Percentiles rank a stretch among this genome's conserved stretches.
Conservation (phyloP, 2,113 vertebrate species). For the Oncorhynchus mykiss region DNA sequence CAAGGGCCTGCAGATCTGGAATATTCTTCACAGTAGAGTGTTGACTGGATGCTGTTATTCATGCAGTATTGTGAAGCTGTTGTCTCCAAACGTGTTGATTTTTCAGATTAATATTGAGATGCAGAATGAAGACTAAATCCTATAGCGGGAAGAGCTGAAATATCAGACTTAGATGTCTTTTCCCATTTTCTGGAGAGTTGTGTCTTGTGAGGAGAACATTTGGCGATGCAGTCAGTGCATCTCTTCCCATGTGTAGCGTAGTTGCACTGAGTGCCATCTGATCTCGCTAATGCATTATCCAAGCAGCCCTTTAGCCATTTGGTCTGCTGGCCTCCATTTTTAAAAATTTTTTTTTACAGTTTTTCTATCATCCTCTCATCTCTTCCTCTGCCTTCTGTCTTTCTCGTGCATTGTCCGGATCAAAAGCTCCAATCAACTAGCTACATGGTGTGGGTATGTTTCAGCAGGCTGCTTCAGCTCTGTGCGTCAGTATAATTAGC, state of each 20-base stretch:
- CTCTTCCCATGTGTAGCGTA: constrained; percentile 64
- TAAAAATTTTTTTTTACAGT: constrained; percentile 36
- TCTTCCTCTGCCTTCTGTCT: constrained; percentile 33
- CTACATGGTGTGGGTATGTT: constrained; percentile 26
- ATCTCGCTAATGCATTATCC: constrained; percentile 73
- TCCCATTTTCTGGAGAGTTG: constrained; percentile 27
- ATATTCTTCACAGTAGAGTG: constrained; percentile 1
- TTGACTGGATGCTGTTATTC: neutral
- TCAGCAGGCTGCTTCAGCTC: constrained; percentile 18
- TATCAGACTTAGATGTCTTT: constrained; percentile 1
- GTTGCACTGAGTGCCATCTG: constrained; percentile 62
- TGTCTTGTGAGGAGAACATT: constrained; percentile 43
- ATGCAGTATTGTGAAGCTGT: neutral
- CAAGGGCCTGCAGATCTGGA: neutral
- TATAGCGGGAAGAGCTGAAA: neutral
- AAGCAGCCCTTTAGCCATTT: constrained; percentile 75
- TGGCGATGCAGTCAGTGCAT: constrained; percentile 52
- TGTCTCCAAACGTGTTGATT: neutral
- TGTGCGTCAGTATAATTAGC: constrained; percentile 17
- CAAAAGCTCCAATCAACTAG: constrained; percentile 47
- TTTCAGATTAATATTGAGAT: neutral
- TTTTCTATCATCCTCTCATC: constrained; percentile 46
- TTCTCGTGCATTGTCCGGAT: constrained; percentile 38
- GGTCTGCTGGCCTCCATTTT: constrained; percentile 54
- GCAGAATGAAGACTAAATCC: neutral